phyloP scores from a whole-genome alignment of 2,797 vertebrate species.

The Onychomys torridus region DNA sequence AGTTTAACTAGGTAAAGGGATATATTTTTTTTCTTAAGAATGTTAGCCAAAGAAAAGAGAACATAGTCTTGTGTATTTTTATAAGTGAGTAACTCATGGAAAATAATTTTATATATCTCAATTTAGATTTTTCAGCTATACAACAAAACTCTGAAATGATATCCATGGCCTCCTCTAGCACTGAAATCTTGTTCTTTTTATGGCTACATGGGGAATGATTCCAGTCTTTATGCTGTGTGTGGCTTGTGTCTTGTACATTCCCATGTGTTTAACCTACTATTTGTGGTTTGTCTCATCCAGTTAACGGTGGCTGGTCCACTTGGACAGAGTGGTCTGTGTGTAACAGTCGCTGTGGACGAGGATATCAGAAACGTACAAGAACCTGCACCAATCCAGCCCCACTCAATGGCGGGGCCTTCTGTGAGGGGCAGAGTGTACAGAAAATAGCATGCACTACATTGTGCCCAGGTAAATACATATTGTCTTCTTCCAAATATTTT shows the following conservation, averaged over 20 bases:
- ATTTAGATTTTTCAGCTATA: not conserved
- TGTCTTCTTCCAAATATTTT: not conserved
- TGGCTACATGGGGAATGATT: not conserved
- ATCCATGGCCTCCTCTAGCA: not conserved
- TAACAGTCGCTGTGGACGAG: constrained; percentile 96
- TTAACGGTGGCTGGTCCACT: constrained; percentile 98
- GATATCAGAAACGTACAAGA: constrained; percentile 96
- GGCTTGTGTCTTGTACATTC: not conserved
- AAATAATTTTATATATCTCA: not conserved
- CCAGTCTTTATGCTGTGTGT: not conserved
- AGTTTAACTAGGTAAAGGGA: constrained; percentile 12
- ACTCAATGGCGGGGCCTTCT: constrained; percentile 97
- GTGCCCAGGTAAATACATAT: constrained; percentile 93
- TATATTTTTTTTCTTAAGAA: not conserved
- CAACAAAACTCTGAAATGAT: not conserved
- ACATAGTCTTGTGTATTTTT: not conserved
- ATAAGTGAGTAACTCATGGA: not conserved
- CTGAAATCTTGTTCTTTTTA: not conserved
- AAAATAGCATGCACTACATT: constrained; percentile 97
- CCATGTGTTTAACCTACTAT: not conserved
- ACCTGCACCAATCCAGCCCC: constrained; percentile 99
- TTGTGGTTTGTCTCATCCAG: constrained; percentile 84
- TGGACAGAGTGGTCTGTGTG: constrained; percentile 99
- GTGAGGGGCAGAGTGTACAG: constrained; percentile 96
- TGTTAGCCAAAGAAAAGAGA: not conserved